Percentiles rank a stretch among this genome's conserved stretches.
Conservation (phyloP, 2,113 vertebrate species). For the Carlito syrichta region DNA sequence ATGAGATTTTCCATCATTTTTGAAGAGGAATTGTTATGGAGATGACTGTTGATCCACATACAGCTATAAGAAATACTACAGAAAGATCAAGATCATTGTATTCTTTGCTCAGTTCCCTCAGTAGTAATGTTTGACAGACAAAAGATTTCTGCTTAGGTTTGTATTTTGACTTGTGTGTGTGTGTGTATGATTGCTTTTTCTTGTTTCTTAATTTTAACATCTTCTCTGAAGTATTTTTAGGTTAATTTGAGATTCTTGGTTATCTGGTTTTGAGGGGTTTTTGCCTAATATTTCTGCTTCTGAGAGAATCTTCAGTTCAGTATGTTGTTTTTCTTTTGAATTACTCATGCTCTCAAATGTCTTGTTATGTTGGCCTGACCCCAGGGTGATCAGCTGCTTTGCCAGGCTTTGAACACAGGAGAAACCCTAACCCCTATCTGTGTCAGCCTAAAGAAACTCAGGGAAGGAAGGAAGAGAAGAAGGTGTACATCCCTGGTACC, state of each 20-base stretch:
- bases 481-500: background rate
- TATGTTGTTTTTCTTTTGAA: background rate
- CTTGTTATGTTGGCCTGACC: background rate
- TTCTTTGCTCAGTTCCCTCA: background rate
- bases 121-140: background rate
- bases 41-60: background rate
- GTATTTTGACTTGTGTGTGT: no score
- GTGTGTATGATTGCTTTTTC: background rate
- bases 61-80: background rate
- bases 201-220: background rate
- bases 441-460: background rate
- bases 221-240: background rate
- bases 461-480: background rate
- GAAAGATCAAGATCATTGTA: background rate
- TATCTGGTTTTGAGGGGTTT: background rate
- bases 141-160: background rate
- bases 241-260: background rate
- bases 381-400: background rate
- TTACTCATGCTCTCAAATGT: background rate
- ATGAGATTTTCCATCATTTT: background rate
- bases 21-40: background rate
- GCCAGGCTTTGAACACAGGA: background rate
- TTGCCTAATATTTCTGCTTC: background rate
- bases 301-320: background rate
- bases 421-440: background rate